Percentiles rank a stretch among this genome's conserved stretches.
phyloP scores from a whole-genome alignment of 2,888 invertebrate species.

The Drosophila siamana region DNA sequence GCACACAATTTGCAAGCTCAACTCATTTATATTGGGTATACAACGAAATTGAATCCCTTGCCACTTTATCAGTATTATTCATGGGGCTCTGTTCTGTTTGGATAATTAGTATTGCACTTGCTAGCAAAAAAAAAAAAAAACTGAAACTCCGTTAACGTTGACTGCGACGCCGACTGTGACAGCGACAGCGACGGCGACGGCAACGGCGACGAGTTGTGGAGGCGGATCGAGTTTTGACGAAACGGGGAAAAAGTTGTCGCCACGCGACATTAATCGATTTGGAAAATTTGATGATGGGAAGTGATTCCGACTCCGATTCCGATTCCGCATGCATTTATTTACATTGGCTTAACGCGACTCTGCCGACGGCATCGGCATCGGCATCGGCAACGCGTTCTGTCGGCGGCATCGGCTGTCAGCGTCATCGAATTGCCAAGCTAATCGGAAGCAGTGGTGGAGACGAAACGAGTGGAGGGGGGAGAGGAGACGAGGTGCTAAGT shows the following conservation, averaged over 20 bases:
- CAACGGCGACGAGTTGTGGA: constrained; percentile 3
- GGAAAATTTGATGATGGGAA: constrained; percentile 51
- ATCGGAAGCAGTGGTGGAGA: no score
- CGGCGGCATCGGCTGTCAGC: background rate
- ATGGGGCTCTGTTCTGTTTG: constrained; percentile 40
- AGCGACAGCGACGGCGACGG: constrained; percentile 1
- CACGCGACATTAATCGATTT: constrained; percentile 59
- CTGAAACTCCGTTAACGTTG: background rate
- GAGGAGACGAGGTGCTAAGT: constrained; percentile 30
- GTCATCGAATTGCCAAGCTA: constrained; percentile 28
- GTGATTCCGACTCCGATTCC: no score
- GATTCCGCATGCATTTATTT: constrained; percentile 30
- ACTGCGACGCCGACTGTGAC: constrained; percentile 23
- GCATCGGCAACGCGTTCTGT: background rate
- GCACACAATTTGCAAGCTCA: constrained; percentile 32
- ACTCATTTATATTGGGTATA: constrained; percentile 42
- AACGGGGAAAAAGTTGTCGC: constrained; percentile 49
- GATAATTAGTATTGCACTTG: constrained; percentile 58
- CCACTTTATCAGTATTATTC: constrained; percentile 57
- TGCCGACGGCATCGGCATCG: background rate
- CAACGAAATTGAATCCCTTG: constrained; percentile 46
- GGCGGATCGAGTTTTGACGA: background rate
- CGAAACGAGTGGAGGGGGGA: no score
- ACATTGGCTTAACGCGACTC: constrained; percentile 14
- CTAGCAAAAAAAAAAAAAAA: constrained; percentile 9